A percentile compares a stretch with the other conserved stretches of the same genome.
Evolutionary conservation across 2,888 invertebrate genomes (phyloP).

Genomic region (Nomada lathburiana): DNA sequence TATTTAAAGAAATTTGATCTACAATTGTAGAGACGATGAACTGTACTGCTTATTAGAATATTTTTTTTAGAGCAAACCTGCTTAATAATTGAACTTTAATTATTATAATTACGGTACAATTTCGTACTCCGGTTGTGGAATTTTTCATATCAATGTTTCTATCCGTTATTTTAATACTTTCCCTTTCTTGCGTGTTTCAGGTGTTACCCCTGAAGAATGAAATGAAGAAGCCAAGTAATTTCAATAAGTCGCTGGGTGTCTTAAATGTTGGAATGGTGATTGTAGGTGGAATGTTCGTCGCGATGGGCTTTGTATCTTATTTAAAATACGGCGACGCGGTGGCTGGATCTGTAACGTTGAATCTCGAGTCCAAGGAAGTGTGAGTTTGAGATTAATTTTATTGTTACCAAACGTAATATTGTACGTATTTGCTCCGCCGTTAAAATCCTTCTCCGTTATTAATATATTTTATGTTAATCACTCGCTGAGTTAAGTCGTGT

Average conservation of each 20-base stretch:
- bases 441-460: not conserved
- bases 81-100: no score
- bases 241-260: conserved; percentile 93
- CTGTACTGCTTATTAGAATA: no score
- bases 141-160: no score
- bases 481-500: conserved; percentile 11
- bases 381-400: conserved; percentile 61
- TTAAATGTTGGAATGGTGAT: conserved; percentile 95
- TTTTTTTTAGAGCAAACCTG: no score
- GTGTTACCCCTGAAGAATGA: conserved; percentile 97
- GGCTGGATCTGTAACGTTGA: conserved; percentile 94
- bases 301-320: conserved; percentile 95
- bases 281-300: conserved; percentile 91
- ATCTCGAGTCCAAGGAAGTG: conserved; percentile 87
- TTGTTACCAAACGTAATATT: not conserved
- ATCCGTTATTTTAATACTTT: not conserved
- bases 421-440: not conserved
- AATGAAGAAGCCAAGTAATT: conserved; percentile 92
- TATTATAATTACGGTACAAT: no score
- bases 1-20: no score
- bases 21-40: no score
- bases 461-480: conserved; percentile 38
- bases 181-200: conserved; percentile 83
- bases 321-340: conserved; percentile 94
- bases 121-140: no score